Evolutionary conservation across 2,113 vertebrate genomes (phyloP), one percentile per base, ranked within the genome.

Genomic region (Misgurnus anguillicaudatus): DNA sequence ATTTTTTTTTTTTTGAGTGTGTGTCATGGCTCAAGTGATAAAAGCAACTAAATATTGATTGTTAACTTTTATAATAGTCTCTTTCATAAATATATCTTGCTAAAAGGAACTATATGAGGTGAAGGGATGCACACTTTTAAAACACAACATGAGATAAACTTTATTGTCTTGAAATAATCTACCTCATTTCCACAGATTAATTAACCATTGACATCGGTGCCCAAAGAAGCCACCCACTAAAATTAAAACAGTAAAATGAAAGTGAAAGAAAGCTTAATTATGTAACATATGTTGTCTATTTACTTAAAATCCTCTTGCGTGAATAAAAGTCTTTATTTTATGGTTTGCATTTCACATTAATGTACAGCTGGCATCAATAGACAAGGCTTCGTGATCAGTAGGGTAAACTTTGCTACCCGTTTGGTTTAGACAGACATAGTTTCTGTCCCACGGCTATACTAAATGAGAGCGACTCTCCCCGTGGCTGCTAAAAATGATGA

Each of bases 111-210:
- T 57, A 57, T 13, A 57, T 14, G 6, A 68, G 39, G 9, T 39
- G 17, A 45, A 47, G n/a, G 41, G 3, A 67, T 21, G 41, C 42
- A 67, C n/a, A 14, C 13, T 45, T 21, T 7, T 0, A 42, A 67
- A 71, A 19, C 14, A 51, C 19, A 13, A 38, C 8, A 70, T 17
- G 48, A 60, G 38, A n/a, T 38, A 38, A 47, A 61, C 45, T 55
- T 78, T 57, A 69, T 75, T 81, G 86, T 85, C 78, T 87, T 88
- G 70, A 73, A 89, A 92, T 91, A 87, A 90, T 86, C 83, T 88
- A 81, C 88, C 84, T 88, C 83, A 87, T 78, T 85, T 81, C 63
- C 62, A 84, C 80, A 83, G 80, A 88, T 83, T 83, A 83, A 76
- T 83, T 86, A 87, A 88, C 85, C 39, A 74, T 21, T 61, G 85